Percentiles rank a stretch among this genome's conserved stretches.
Conservation (phyloP, 2,113 vertebrate genomes). For the Xerus inauris region DNA sequence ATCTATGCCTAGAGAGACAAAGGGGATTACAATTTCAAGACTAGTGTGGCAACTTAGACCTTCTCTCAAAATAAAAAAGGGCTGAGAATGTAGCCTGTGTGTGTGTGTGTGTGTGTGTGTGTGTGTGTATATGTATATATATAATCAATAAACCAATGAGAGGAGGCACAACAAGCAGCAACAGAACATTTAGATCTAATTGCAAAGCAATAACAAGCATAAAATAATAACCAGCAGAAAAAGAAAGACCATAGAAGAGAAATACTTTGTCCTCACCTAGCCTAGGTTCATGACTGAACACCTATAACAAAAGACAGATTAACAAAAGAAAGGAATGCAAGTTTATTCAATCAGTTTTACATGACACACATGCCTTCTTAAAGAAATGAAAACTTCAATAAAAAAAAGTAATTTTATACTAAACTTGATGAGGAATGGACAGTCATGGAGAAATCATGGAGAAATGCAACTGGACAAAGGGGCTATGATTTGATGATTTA, state of each 20-base stretch:
- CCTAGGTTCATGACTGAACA: neutral
- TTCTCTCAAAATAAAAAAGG: neutral
- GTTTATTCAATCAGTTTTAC: neutral
- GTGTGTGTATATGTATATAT: too few species aligned
- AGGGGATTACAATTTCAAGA: neutral
- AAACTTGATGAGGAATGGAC: neutral
- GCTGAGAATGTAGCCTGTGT: neutral
- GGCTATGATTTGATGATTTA: neutral
- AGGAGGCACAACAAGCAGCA: neutral
- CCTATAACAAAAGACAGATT: neutral
- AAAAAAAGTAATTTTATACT: neutral
- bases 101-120: too few species aligned
- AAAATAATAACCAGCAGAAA: neutral
- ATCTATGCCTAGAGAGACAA: neutral
- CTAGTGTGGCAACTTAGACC: neutral
- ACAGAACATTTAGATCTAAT: neutral
- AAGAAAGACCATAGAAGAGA: neutral
- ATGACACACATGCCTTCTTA: neutral
- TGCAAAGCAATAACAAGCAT: neutral
- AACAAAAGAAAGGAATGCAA: neutral
- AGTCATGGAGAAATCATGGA: neutral
- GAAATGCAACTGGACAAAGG: neutral
- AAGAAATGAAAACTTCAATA: neutral
- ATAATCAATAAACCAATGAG: neutral
- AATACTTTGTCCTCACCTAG: neutral